Percentiles rank a stretch among this genome's conserved stretches.
phyloP scores from a whole-genome alignment of 2,888 invertebrate genomes.

The Onthophagus sagittarius region DNA sequence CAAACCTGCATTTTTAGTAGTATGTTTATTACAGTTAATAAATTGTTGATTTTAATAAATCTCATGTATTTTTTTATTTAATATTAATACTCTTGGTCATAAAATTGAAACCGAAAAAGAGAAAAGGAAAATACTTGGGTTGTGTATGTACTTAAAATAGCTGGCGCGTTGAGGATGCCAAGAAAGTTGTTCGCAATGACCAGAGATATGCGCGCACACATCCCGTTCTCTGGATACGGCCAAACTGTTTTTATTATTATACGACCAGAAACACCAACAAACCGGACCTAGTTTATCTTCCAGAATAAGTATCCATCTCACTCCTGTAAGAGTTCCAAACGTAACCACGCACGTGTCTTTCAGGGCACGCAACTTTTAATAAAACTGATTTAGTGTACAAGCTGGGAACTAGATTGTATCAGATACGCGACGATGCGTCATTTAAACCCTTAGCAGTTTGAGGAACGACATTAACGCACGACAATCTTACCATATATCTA shows the following conservation, averaged over 20 bases:
- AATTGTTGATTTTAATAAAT: too few species aligned
- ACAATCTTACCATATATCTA: background rate
- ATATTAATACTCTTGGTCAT: background rate
- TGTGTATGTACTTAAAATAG: background rate
- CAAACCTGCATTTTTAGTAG: too few species aligned
- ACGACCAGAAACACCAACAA: background rate
- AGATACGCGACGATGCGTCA: slow-evolving; percentile 8
- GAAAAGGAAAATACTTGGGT: background rate
- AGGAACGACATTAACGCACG: slow-evolving; percentile 1
- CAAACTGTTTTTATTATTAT: background rate
- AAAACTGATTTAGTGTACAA: slow-evolving; percentile 24
- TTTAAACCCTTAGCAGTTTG: slow-evolving; percentile 13
- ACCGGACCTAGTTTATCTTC: background rate
- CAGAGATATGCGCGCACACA: background rate
- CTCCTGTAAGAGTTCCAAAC: background rate
- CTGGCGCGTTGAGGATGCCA: background rate
- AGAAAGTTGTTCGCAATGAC: background rate
- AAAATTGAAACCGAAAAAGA: background rate
- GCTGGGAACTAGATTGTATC: slow-evolving; percentile 16
- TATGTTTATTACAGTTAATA: too few species aligned
- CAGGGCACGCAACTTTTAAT: slow-evolving; percentile 11
- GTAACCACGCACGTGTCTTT: background rate
- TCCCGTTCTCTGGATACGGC: background rate
- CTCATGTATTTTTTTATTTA: too few species aligned
- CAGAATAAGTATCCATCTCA: background rate